Conservation (phyloP, 2,888 invertebrate species). For the Eristalinus aeneus region DNA sequence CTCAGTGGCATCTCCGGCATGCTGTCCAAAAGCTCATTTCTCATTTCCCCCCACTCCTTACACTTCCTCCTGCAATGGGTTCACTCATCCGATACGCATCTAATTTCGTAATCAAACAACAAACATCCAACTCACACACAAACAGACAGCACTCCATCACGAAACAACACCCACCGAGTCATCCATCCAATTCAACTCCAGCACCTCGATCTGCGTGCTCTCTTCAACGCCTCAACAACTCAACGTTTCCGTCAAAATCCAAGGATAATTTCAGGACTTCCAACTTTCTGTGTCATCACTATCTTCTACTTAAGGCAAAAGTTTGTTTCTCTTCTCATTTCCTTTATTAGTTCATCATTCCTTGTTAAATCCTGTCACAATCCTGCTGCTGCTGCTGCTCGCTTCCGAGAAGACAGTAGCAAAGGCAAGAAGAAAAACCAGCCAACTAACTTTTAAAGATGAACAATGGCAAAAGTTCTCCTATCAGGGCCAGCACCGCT, state of each 20-base stretch:
- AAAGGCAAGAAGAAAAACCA: not conserved
- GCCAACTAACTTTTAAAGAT: conserved; percentile 27
- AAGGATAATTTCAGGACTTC: conserved; percentile 36
- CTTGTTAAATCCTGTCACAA: conserved; percentile 49
- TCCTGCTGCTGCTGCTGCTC: conserved; percentile 29
- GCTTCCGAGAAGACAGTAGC: not conserved
- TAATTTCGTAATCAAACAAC: not conserved
- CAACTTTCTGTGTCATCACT: conserved; percentile 35
- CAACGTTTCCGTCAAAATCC: conserved; percentile 30
- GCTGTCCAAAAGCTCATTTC: too few species aligned
- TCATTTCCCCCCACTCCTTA: too few species aligned
- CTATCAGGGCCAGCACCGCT: not conserved
- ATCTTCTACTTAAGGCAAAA: conserved; percentile 43
- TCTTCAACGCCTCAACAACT: conserved; percentile 15
- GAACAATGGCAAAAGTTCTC: conserved; percentile 23
- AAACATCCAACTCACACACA: not conserved
- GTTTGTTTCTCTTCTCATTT: conserved; percentile 32
- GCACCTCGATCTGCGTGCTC: not conserved
- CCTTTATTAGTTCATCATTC: conserved; percentile 55
- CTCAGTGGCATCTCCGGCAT: too few species aligned
- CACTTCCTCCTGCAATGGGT: not conserved
- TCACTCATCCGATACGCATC: not conserved
- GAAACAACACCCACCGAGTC: not conserved
- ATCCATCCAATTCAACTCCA: not conserved
- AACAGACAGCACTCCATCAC: not conserved